A percentile compares a stretch with the other conserved stretches of the same genome.
These are phyloP conservation scores for Diadophis punctatus DNA, from an alignment of 2,113 vertebrate genomes.

Conservation along the genomic window DNA sequence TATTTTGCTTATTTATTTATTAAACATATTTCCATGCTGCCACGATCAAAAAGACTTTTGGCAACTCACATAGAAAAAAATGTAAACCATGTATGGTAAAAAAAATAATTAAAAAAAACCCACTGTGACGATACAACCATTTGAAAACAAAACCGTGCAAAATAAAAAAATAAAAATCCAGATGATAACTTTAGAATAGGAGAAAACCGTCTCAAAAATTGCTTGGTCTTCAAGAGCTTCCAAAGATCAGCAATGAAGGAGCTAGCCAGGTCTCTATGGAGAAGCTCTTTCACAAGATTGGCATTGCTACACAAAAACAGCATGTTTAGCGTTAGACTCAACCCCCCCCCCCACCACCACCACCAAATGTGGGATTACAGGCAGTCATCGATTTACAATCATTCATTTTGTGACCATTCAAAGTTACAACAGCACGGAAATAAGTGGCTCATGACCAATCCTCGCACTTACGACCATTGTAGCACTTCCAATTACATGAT, in stretches of 20 bases:
- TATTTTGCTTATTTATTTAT: not conserved
- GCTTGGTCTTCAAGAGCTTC: not conserved
- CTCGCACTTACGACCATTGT: no score
- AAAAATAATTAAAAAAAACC: not conserved
- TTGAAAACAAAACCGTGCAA: not conserved
- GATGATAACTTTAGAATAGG: not conserved
- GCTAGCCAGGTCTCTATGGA: no score
- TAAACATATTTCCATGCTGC: not conserved
- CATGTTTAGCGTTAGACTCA: no score
- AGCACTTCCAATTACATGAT: no score
- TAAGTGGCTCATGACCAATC: no score
- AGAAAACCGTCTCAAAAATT: not conserved
- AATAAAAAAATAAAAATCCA: no score
- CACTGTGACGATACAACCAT: not conserved
- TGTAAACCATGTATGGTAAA: not conserved
- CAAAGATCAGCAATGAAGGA: not conserved
- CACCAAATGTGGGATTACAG: no score
- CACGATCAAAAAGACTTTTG: not conserved
- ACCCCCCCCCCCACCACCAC: fast-evolving
- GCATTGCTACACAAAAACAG: no score
- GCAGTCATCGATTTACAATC: no score
- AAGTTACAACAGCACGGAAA: no score
- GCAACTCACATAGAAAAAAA: not conserved
- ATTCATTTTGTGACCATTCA: no score
- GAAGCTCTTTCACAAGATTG: no score